These are phyloP conservation scores for Mamestra configurata DNA, from an alignment of 1,140 invertebrate species.

Conservation along the genomic window DNA sequence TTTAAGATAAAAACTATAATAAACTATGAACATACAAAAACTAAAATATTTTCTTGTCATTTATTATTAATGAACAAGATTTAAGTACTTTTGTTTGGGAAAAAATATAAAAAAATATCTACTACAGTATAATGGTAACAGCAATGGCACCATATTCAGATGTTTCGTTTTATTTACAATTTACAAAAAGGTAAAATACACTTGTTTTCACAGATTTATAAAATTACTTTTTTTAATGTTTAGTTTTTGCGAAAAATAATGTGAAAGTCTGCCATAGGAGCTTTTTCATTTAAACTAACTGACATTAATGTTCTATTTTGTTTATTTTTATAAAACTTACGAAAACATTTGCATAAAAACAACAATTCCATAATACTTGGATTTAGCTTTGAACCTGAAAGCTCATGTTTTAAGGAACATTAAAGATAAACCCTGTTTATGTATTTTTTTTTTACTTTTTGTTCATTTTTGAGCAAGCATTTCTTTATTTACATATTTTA, in stretches of 20 bases:
- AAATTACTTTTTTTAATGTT: not conserved
- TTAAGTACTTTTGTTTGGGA: constrained; percentile 36
- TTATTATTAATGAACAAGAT: not conserved
- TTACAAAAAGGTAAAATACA: constrained; percentile 23
- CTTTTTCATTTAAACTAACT: not conserved
- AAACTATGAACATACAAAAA: constrained; percentile 29
- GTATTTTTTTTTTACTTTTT: constrained; percentile 59
- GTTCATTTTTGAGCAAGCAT: constrained; percentile 66
- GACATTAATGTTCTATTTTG: not conserved
- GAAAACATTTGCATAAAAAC: constrained; percentile 41
- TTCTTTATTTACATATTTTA: constrained; percentile 47
- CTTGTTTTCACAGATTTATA: constrained; percentile 21
- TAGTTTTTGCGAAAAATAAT: not conserved
- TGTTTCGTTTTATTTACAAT: constrained; percentile 40
- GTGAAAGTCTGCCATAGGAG: not conserved
- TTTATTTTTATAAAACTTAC: constrained; percentile 29
- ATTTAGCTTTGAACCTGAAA: constrained; percentile 22
- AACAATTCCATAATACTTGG: constrained; percentile 25
- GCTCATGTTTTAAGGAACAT: constrained; percentile 60
- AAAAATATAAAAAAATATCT: constrained; percentile 45
- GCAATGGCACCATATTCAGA: constrained; percentile 73
- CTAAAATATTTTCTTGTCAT: constrained; percentile 26
- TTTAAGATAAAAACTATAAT: constrained; percentile 5
- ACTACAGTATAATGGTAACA: constrained; percentile 76
- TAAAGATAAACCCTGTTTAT: constrained; percentile 59